These are phyloP conservation scores for Eulemur rubriventer DNA, from an alignment of 2,797 vertebrate species.

Conservation along the genomic window DNA sequence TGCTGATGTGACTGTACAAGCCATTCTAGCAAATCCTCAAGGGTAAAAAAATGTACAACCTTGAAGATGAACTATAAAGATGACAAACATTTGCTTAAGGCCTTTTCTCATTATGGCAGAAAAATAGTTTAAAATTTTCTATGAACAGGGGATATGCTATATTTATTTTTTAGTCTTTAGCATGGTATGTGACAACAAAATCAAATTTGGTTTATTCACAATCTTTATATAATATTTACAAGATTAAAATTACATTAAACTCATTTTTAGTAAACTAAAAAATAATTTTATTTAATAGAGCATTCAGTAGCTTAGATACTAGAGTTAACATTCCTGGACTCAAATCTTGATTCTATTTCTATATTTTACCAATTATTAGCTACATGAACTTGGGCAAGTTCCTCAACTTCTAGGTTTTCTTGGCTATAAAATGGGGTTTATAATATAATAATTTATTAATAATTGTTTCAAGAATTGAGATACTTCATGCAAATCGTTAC, in stretches of 20 bases:
- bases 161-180: background rate
- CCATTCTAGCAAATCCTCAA: constrained; percentile 35
- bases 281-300: background rate
- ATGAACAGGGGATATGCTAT: background rate
- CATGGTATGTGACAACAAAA: background rate
- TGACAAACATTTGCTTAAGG: constrained; percentile 35
- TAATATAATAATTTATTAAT: background rate
- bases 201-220: constrained; percentile 24
- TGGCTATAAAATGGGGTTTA: background rate
- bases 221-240: background rate
- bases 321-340: background rate
- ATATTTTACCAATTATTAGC: background rate
- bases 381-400: background rate
- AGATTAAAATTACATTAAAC: background rate
- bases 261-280: background rate
- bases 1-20: background rate
- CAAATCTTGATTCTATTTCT: background rate
- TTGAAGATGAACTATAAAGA: constrained; percentile 41
- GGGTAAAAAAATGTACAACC: constrained; percentile 44
- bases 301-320: background rate
- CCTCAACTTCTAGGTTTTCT: background rate
- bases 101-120: background rate
- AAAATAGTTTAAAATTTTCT: constrained; percentile 21
- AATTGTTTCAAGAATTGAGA: background rate
- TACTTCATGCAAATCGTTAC: background rate